phyloP scores from a whole-genome alignment of 1,140 invertebrate species.

The Trichonephila clavipes region DNA sequence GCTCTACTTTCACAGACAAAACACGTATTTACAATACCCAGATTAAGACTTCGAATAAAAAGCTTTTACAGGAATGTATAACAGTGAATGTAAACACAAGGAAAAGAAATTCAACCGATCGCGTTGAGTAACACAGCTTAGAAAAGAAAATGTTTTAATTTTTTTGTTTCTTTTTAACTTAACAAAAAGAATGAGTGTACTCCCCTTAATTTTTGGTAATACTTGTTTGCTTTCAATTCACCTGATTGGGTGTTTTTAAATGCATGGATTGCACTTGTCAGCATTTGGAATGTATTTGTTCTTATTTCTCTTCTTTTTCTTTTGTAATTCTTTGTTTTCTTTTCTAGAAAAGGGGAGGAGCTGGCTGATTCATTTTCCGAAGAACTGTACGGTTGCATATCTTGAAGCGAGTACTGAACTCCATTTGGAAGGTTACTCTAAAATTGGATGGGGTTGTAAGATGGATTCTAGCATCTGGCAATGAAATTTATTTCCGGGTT shows the following conservation, averaged over 20 bases:
- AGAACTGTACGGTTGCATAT: slow-evolving; percentile 40
- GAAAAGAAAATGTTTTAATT: background rate
- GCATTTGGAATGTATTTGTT: background rate
- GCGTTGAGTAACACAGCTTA: background rate
- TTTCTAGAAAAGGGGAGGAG: background rate
- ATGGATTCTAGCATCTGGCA: slow-evolving; percentile 29
- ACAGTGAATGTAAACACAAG: background rate
- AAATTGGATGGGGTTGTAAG: slow-evolving; percentile 36
- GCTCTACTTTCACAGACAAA: background rate
- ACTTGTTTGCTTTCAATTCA: slow-evolving; percentile 53
- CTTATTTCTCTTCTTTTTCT: background rate
- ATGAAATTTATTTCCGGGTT: slow-evolving; percentile 49
- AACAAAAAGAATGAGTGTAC: background rate
- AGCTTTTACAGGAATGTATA: background rate
- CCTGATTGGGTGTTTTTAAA: slow-evolving; percentile 55
- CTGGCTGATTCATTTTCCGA: slow-evolving; percentile 59
- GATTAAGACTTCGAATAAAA: background rate
- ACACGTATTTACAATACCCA: background rate
- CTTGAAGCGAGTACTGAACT: background rate
- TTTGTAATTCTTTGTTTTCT: background rate
- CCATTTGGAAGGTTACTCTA: slow-evolving; percentile 12
- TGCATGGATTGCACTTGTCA: slow-evolving; percentile 2
- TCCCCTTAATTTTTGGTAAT: slow-evolving; percentile 31
- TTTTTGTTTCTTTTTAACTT: background rate
- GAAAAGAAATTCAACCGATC: background rate